These are phyloP conservation scores for Neogobius melanostomus DNA, from an alignment of 2,113 vertebrate genomes.

Conservation along the genomic window DNA sequence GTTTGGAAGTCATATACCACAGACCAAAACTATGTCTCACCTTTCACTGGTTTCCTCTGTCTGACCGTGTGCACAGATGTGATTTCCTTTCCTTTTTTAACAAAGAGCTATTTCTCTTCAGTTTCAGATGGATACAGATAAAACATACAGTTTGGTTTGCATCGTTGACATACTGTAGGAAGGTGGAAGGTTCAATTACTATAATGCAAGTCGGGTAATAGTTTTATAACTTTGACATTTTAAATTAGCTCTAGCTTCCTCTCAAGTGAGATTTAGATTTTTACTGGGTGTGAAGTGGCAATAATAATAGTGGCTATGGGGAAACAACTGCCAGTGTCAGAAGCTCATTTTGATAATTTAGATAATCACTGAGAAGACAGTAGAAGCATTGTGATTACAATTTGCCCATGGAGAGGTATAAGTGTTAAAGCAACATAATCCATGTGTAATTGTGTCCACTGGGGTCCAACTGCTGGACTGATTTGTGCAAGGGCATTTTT, in stretches of 20 bases:
- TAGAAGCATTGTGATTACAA: not conserved
- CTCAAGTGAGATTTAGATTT: not conserved
- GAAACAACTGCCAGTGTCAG: not conserved
- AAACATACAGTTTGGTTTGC: no score
- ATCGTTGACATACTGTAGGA: no score
- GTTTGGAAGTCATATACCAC: slow-evolving; percentile 44
- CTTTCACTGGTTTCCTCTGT: slow-evolving; percentile 31
- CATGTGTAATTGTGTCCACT: not conserved
- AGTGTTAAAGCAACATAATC: not conserved
- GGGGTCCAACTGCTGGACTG: not conserved
- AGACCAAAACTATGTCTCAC: slow-evolving; percentile 63
- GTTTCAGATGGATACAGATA: no score
- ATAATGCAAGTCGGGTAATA: no score
- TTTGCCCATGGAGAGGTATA: not conserved
- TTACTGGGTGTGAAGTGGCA: not conserved
- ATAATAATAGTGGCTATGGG: not conserved
- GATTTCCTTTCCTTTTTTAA: slow-evolving; percentile 13
- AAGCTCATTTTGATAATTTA: not conserved
- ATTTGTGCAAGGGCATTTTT: slow-evolving; percentile 22
- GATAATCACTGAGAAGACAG: not conserved
- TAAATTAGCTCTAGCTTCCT: not conserved
- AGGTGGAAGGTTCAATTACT: no score
- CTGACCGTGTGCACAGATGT: slow-evolving; percentile 13
- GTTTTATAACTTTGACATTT: no score
- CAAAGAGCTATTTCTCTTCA: no score